Evolutionary conservation across 2,113 vertebrate species (phyloP).

Genomic region (Saimiri boliviensis): DNA sequence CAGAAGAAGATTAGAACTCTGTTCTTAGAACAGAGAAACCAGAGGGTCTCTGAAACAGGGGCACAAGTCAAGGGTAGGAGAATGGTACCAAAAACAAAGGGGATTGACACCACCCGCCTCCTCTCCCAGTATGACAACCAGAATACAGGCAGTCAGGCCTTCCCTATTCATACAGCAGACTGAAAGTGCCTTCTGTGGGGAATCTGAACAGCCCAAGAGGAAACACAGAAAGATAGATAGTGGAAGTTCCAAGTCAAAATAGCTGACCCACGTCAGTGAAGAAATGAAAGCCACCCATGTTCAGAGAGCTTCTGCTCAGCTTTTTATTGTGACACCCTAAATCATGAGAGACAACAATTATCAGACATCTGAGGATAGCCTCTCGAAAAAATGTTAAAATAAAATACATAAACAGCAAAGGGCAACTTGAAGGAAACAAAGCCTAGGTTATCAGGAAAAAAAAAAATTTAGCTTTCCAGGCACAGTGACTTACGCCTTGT

Average conservation of each 20-base stretch:
- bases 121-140: no score
- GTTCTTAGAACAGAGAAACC: neutral
- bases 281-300: neutral
- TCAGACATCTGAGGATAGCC: neutral
- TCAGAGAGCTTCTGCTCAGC: neutral
- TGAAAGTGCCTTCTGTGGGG: fast-evolving
- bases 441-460: neutral
- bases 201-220: neutral
- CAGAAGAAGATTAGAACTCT: neutral
- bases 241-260: neutral
- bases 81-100: neutral
- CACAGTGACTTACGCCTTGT: no score
- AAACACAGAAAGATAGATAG: neutral
- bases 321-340: neutral
- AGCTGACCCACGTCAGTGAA: no score
- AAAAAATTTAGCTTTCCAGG: no score
- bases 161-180: neutral
- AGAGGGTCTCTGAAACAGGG: neutral
- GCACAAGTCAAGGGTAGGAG: neutral
- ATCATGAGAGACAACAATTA: neutral
- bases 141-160: neutral
- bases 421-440: neutral
- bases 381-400: neutral
- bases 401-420: neutral
- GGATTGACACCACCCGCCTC: neutral